Evolutionary conservation across 2,797 vertebrate genomes (phyloP), one percentile per base, ranked within the genome.

Genomic region (Acipenser ruthenus): DNA sequence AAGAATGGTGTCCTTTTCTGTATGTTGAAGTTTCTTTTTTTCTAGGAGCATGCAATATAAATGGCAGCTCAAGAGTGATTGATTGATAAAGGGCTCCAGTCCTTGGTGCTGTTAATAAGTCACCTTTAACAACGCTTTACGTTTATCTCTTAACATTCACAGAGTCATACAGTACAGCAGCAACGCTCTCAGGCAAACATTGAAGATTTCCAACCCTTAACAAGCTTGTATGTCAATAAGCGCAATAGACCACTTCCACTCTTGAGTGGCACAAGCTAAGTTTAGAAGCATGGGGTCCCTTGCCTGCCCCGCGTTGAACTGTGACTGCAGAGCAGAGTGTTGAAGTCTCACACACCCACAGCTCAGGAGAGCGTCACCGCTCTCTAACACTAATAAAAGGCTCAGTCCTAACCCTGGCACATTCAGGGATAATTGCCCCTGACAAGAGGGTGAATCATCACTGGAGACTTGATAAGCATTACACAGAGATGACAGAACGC

Each of bases 361-460:
- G n/a, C 66, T 61, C 18, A 68, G 69, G 66, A 71, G 60, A 75
- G 75, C 79, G 68, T 80, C 79, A 83, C 81, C 74, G 72, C 69
- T 67, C 69, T 75, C 72, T 73, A 72, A 64, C 74, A 75, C 73
- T 79, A 83, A 83, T 79, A 79, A 78, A 81, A 76, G 88, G 87
- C 85, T 75, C 86, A 86, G 92, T 76, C 83, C 49, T 91, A 90
- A 90, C 91, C 89, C 86, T 86, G 67, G 91, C 87, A 89, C 90
- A 93, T 91, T 87, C 87, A 87, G 86, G 86, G 87, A 90, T 98
- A 97, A 98, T 98, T 94, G 93, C 93, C 90, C 90, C 91, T 90
- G 95, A 98, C 95, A 95, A 94, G 93, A 91, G 93, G 93, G 92
- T 90, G 92, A 93, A 92, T 95, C 92, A 90, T 94, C 93, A 94